These are phyloP conservation scores for Seira ritae DNA, from an alignment of 2,888 invertebrate species.

Conservation along the genomic window DNA sequence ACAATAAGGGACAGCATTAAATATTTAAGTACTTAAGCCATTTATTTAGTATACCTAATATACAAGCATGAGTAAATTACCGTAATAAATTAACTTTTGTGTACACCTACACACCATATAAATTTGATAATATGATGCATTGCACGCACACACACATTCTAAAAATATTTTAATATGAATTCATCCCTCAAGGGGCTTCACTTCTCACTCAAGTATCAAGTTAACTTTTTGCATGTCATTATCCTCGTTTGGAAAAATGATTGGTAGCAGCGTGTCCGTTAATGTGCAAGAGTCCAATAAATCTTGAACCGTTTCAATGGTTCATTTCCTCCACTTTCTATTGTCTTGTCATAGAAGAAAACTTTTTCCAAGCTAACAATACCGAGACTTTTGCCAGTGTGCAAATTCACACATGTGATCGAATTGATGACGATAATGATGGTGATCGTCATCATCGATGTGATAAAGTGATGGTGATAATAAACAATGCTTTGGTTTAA, in stretches of 20 bases:
- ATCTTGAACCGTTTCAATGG: not conserved
- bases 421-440: too few relatives aligned
- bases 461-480: too few relatives aligned
- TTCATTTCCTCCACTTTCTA: slow-evolving; percentile 55
- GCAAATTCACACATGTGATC: not conserved
- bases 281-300: not conserved
- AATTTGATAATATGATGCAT: not conserved
- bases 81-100: slow-evolving; percentile 17
- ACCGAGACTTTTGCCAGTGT: not conserved
- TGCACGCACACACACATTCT: not conserved
- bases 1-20: not conserved
- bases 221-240: not conserved
- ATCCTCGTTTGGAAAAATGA: not conserved
- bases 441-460: not conserved
- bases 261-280: not conserved
- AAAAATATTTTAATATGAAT: slow-evolving; percentile 24
- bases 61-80: not conserved
- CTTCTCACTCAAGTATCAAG: not conserved
- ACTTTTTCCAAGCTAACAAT: not conserved
- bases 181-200: not conserved
- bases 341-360: slow-evolving; percentile 47
- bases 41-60: not conserved
- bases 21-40: slow-evolving; percentile 1
- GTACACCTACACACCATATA: not conserved
- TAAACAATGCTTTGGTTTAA: not conserved